A percentile compares a stretch with the other conserved stretches of the same genome.
These are phyloP conservation scores for Apus apus DNA, from an alignment of 2,113 vertebrate genomes.

Conservation along the genomic window DNA sequence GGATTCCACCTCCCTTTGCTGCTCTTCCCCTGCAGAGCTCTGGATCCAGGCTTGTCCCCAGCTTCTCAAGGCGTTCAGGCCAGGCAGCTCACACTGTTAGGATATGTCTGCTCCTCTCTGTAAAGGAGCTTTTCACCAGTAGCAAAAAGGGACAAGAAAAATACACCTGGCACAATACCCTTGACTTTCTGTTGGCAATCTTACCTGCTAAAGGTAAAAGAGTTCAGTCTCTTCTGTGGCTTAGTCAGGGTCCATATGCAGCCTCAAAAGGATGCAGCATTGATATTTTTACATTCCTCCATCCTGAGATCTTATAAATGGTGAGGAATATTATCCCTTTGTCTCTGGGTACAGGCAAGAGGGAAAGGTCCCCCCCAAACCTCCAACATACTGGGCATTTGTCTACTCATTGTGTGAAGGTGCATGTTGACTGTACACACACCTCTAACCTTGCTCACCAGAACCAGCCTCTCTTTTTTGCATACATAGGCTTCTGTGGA, in stretches of 20 bases:
- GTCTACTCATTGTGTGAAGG: neutral
- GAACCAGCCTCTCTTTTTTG: constrained; percentile 1
- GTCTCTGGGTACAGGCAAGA: neutral
- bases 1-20: neutral
- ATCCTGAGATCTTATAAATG: neutral
- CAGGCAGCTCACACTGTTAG: neutral
- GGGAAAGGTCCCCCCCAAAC: neutral
- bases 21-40: neutral
- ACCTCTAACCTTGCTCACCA: neutral
- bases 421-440: neutral
- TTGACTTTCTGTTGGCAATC: neutral
- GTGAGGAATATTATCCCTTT: neutral
- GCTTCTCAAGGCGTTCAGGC: neutral
- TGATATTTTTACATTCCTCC: neutral
- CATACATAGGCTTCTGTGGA: neutral
- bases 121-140: neutral
- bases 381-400: neutral
- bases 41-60: neutral
- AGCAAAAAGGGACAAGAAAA: neutral
- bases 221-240: neutral
- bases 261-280: neutral
- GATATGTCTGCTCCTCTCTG: neutral
- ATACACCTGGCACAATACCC: neutral
- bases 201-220: neutral
- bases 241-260: neutral